Base-by-base conservation (phyloP, 1,140 invertebrate genomes). In the Drosophila rhopaloa region DNA sequence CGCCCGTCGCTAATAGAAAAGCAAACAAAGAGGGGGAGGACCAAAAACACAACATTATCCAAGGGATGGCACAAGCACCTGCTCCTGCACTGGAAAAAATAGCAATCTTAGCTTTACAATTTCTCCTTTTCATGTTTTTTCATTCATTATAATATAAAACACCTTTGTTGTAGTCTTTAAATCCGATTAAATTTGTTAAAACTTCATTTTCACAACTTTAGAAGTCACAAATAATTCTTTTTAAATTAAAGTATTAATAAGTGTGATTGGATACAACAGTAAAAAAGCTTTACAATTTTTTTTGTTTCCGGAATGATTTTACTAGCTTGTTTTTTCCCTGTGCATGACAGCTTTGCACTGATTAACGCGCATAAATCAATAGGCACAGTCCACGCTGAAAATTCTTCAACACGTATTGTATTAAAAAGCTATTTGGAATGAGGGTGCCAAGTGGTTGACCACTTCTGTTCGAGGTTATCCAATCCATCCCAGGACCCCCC, bases 1-100 rank as follows among this genome's bases (percentile, higher is more conserved):
- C 41, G 54, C 38, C 58, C 47, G 50, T 32, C 56, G 75, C 60
- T 80, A 85, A 85, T 85, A 80, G 66, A 85, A 84, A 85, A 59
- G 75, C 80, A 83, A 83, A 83, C 80, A 83, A 37, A 19, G 47
- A 16, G 13, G 38, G 32, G 27, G 56, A 24, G n/a, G 29, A n/a
- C 35, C 13, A n/a, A 43, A 7, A n/a, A 41, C 32, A 8, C 51
- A 32, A 32, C 24, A 24, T 35, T 2, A 9, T 8, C 14, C 35
- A 48, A 43, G 41, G 78, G 63, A 56, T 75, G 41, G 55, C 11
- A 24, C 10, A 44, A 60, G 57, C 84, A 88, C 83, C 83, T 86
- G 83, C 72, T 80, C 48, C 63, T 37, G 65, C 35, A 70, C 63
- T 72, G 54, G 6, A 24, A 32, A 32, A 41, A 14, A 13, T 37